Conservation (phyloP, 2,888 invertebrate species). For the Noctua janthina region DNA sequence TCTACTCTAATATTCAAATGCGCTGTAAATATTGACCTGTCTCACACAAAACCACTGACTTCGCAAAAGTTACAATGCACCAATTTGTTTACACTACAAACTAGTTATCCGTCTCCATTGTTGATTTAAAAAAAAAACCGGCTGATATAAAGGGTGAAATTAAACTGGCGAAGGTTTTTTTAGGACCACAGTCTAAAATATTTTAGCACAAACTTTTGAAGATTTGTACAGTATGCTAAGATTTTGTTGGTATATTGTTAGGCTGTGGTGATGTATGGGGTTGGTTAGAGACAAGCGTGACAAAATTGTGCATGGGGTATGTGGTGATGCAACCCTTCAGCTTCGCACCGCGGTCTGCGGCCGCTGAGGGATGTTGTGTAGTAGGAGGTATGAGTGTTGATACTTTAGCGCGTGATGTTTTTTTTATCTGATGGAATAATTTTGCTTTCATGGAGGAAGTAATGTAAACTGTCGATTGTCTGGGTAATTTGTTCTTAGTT, state of each 20-base stretch:
- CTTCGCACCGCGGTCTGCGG: slow-evolving; percentile 83
- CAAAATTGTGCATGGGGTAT: slow-evolving; percentile 83
- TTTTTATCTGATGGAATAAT: background rate
- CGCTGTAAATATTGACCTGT: slow-evolving; percentile 60
- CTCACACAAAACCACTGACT: slow-evolving; percentile 69
- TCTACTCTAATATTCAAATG: slow-evolving; percentile 57
- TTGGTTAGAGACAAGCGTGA: slow-evolving; percentile 82
- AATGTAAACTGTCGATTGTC: background rate
- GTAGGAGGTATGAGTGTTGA: slow-evolving; percentile 64
- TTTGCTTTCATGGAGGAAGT: background rate
- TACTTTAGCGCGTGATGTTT: slow-evolving; percentile 59
- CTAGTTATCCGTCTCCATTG: slow-evolving; percentile 85
- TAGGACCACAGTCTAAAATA: slow-evolving; percentile 67
- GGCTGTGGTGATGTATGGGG: slow-evolving; percentile 52
- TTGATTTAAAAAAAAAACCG: slow-evolving; percentile 83
- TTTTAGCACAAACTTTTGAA: background rate
- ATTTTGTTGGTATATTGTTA: slow-evolving; percentile 55
- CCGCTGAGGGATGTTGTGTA: slow-evolving; percentile 78
- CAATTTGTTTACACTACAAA: slow-evolving; percentile 89
- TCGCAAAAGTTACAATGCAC: slow-evolving; percentile 78
- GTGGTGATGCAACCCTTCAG: slow-evolving; percentile 87
- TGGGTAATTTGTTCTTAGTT: background rate
- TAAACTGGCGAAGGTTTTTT: slow-evolving; percentile 50
- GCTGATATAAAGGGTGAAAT: slow-evolving; percentile 77
- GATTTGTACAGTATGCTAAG: slow-evolving; percentile 48